Evolutionary conservation across 2,113 vertebrate genomes (phyloP), one percentile per base, ranked within the genome.

Genomic region (Orientallactaga bullata): DNA sequence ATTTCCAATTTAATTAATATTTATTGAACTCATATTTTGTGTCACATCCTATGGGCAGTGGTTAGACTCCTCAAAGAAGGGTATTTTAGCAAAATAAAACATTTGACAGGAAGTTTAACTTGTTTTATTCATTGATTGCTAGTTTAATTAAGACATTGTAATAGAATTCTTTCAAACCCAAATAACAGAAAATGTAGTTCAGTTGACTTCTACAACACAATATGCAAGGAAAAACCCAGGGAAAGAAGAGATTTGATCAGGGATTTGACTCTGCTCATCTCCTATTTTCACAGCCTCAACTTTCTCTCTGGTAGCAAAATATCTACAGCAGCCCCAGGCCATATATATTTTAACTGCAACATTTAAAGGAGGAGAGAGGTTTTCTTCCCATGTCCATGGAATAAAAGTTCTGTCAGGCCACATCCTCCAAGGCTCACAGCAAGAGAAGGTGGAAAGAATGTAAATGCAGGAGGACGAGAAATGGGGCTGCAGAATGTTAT

Each of bases 61-160:
- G 12, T 89, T 82, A 71, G 69, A 4, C 28, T 80, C 42, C 58
- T 51, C 10, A 61, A 88, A 51, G 77, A 32, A 28, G 80, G 18
- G 7, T 74, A 78, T 71, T 85, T 89, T 78, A 69, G 28, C 61
- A 92, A 94, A 91, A 68, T 51, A 94, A 88, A 4, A 23, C n/a
- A 66, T 2, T 69, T 63, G 65, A 39, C 24, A 37, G 3, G 69
- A 68, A 84, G 28, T 78, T 83, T 72, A 18, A 35, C 35, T 74
- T 88, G 24, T 68, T 39, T 88, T 83, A 72, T 85, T 30, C 32
- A 6, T 86, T 94, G 58, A 85, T 17, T 32, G n/a, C 61, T 69
- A 18, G 12, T 81, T 81, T 77, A 86, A 77, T 80, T 82, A 77
- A 78, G 37, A 51, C 24, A 89, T 63, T 74, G 28, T 65, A 80